A percentile compares a stretch with the other conserved stretches of the same genome.
Conservation (phyloP, 1,140 invertebrate genomes). For the Heliothis virescens region DNA sequence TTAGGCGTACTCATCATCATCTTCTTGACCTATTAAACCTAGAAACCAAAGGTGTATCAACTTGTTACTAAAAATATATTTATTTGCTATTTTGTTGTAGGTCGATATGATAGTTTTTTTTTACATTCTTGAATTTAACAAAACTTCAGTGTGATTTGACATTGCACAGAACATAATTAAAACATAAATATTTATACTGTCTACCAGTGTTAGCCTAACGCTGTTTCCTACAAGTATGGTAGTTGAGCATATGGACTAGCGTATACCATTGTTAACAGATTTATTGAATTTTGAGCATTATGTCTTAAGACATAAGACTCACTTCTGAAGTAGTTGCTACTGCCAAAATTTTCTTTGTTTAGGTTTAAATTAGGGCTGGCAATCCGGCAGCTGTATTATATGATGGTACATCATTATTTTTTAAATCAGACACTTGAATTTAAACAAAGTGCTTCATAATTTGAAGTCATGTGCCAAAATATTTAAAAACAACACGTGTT, state of each 20-base stretch:
- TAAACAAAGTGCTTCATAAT: background rate
- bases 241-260: constrained; percentile 25
- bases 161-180: constrained; percentile 31
- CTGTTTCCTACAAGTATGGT: constrained; percentile 29
- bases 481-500: too few relatives aligned
- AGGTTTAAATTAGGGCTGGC: constrained; percentile 8
- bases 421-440: background rate
- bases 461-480: too few relatives aligned
- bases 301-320: background rate
- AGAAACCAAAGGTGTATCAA: too few relatives aligned
- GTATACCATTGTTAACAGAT: background rate
- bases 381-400: background rate
- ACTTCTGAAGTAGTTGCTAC: background rate
- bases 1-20: background rate
- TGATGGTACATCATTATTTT: background rate
- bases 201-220: background rate
- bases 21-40: background rate
- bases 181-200: constrained; percentile 38
- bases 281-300: background rate
- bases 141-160: background rate
- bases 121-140: background rate
- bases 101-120: background rate
- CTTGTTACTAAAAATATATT: too few relatives aligned
- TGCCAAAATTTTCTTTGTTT: constrained; percentile 32
- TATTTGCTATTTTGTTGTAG: background rate